Percentiles rank a stretch among this genome's conserved stretches.
These are phyloP conservation scores for Colinus virginianus DNA, from an alignment of 2,113 vertebrate genomes.

Conservation along the genomic window DNA sequence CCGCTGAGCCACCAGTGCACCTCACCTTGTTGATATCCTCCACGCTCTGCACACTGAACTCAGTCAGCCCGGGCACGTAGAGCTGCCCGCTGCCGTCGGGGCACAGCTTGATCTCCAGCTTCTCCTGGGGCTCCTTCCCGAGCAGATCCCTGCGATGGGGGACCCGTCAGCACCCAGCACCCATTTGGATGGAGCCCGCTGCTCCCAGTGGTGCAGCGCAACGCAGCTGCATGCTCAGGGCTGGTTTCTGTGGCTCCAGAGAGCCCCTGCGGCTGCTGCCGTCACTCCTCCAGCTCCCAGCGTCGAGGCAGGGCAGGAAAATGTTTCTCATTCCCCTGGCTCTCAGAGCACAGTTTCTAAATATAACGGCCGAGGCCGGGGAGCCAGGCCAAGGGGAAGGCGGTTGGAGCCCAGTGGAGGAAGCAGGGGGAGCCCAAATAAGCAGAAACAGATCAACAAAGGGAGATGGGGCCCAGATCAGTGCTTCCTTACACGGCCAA, in stretches of 20 bases:
- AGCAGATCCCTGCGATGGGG: conserved; percentile 85
- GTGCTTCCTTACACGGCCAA: background rate
- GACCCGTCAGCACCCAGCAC: background rate
- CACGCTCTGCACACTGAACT: conserved; percentile 88
- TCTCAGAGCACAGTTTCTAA: background rate
- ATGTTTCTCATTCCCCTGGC: background rate
- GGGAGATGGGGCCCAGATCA: background rate
- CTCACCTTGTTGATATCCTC: conserved; percentile 94
- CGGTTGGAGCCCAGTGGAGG: background rate
- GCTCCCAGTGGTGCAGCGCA: too few relatives aligned
- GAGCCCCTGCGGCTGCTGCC: background rate
- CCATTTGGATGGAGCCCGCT: background rate
- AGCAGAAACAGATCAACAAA: fast-evolving
- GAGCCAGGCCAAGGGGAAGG: background rate
- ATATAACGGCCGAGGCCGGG: fast-evolving
- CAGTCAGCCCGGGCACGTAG: conserved; percentile 90
- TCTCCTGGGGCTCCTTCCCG: conserved; percentile 88
- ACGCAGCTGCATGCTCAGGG: background rate
- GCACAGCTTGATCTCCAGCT: conserved; percentile 95
- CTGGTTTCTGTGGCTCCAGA: background rate
- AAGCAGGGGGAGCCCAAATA: background rate
- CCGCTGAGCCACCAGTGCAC: too few relatives aligned
- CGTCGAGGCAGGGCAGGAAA: background rate
- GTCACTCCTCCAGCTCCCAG: background rate
- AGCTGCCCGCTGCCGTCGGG: conserved; percentile 93